A percentile compares a stretch with the other conserved stretches of the same genome.
Evolutionary conservation across 1,140 invertebrate species (phyloP).

Genomic region (Zaprionus vittiger): DNA sequence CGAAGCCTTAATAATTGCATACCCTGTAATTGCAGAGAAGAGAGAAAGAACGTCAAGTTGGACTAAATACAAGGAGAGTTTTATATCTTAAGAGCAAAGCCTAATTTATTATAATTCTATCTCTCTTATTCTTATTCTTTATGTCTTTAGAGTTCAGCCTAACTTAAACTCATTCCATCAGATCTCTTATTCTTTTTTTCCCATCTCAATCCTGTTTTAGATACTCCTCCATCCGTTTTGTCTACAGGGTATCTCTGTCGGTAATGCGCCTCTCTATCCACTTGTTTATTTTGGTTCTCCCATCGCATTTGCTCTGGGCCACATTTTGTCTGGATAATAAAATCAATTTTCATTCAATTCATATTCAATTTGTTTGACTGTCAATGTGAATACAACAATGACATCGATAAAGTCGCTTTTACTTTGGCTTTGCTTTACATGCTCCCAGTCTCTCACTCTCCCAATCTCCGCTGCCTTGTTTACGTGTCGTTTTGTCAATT

Average conservation of each 20-base stretch:
- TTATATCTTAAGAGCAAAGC: no score
- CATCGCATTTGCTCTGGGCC: background rate
- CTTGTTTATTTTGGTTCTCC: background rate
- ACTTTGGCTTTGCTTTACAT: slow-evolving; percentile 1
- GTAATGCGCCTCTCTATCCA: no score
- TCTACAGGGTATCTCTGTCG: background rate
- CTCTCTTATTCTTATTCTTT: no score
- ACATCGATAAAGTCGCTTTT: slow-evolving; percentile 15
- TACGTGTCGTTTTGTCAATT: slow-evolving; percentile 10
- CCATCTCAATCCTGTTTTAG: no score
- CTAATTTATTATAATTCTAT: no score
- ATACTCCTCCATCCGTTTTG: no score
- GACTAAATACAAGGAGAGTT: no score
- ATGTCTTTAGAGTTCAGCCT: no score
- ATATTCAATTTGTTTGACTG: slow-evolving; percentile 54
- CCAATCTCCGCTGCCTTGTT: background rate
- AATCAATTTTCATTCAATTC: slow-evolving; percentile 60
- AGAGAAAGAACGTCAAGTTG: background rate
- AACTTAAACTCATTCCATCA: no score
- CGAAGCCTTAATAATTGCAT: background rate
- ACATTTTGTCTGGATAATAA: slow-evolving; percentile 27
- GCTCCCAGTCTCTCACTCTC: background rate
- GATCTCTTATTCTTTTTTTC: no score
- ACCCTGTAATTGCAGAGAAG: background rate
- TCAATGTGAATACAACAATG: slow-evolving; percentile 22